Percentiles rank a stretch among this genome's conserved stretches.
Conservation (phyloP, 2,888 invertebrate genomes). For the Achlya flavicornis region DNA sequence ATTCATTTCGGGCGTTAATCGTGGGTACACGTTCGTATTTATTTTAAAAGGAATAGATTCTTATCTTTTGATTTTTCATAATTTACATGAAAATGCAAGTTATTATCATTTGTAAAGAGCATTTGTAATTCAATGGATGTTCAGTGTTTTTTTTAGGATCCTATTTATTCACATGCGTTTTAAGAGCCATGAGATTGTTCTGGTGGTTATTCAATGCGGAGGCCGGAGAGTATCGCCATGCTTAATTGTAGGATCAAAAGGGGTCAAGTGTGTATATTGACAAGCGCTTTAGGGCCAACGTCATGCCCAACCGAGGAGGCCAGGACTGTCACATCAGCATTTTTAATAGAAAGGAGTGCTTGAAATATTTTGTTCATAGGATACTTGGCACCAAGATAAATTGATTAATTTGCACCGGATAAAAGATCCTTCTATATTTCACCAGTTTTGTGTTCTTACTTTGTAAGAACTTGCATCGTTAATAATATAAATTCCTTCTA, state of each 20-base stretch:
- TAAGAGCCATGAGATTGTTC: constrained; percentile 17
- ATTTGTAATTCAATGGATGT: too few relatives aligned
- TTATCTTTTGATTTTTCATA: too few relatives aligned
- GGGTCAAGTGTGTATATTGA: constrained; percentile 83
- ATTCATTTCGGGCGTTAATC: too few relatives aligned
- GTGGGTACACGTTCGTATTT: too few relatives aligned
- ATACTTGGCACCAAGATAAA: not conserved
- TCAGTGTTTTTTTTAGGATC: not conserved
- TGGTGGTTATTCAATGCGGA: constrained; percentile 37
- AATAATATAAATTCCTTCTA: too few relatives aligned
- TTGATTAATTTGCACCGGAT: too few relatives aligned
- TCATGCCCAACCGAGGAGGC: constrained; percentile 60
- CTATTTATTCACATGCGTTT: constrained; percentile 4
- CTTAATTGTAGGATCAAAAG: constrained; percentile 83
- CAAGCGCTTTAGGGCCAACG: constrained; percentile 79
- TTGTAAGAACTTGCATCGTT: too few relatives aligned
- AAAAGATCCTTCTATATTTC: too few relatives aligned
- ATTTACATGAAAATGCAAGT: too few relatives aligned
- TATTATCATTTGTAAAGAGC: too few relatives aligned
- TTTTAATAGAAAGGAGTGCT: constrained; percentile 1
- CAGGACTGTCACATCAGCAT: not conserved
- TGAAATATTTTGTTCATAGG: not conserved
- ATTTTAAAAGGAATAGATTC: too few relatives aligned
- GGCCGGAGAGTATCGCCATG: constrained; percentile 69
- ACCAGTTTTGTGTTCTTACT: too few relatives aligned